These are phyloP conservation scores for Drosophila algonquin DNA, from an alignment of 2,888 invertebrate species.

Conservation along the genomic window DNA sequence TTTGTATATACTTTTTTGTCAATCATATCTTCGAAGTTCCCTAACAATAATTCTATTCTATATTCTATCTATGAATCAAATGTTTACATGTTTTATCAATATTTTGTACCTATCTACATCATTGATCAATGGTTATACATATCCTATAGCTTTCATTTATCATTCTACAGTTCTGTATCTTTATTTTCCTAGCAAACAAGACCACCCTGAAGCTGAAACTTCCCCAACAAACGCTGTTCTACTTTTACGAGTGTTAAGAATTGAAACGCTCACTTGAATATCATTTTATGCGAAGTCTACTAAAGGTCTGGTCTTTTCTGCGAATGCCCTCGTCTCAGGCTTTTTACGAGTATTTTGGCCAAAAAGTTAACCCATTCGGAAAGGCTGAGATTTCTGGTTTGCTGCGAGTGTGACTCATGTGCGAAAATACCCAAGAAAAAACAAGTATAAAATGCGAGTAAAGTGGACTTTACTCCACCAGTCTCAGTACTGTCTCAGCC, in stretches of 20 bases:
- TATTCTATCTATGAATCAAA: neutral
- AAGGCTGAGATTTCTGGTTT: constrained; percentile 23
- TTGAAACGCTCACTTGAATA: neutral
- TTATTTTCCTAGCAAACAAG: constrained; percentile 5
- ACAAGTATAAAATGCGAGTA: constrained; percentile 5
- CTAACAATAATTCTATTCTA: too few species aligned
- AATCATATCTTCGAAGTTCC: neutral
- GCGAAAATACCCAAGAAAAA: constrained; percentile 19
- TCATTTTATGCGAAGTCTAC: neutral
- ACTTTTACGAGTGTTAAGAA: neutral
- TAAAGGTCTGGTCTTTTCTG: constrained; percentile 13
- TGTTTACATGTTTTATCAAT: neutral
- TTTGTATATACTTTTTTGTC: too few species aligned
- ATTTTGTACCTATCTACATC: neutral
- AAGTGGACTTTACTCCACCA: neutral
- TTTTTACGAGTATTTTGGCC: constrained; percentile 5
- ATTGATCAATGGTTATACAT: neutral
- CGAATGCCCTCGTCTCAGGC: constrained; percentile 5
- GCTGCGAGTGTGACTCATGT: constrained; percentile 24
- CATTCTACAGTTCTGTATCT: neutral
- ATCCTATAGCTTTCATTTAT: neutral
- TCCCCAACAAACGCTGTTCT: neutral
- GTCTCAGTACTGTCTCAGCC: neutral
- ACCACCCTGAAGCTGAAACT: constrained; percentile 6
- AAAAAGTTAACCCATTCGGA: constrained; percentile 25